Evolutionary conservation across 2,888 invertebrate species (phyloP).

Genomic region (Trimorus sp.): DNA sequence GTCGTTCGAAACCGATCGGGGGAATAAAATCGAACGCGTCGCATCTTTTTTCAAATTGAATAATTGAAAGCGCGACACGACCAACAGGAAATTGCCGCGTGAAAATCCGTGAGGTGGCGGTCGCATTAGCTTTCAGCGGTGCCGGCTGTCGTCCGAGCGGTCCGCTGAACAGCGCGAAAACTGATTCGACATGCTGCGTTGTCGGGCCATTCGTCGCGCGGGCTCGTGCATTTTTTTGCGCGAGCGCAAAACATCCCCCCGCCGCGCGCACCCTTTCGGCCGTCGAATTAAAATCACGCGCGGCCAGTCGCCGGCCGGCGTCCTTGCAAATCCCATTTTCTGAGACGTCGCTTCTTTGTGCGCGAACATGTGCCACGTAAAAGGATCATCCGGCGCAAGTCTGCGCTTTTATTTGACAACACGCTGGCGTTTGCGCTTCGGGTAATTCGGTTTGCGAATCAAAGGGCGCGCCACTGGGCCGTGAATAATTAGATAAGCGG

Average conservation of each 20-base stretch:
- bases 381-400: constrained; percentile 43
- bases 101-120: constrained; percentile 56
- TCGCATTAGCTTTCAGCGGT: constrained; percentile 66
- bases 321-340: constrained; percentile 54
- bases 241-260: constrained; percentile 51
- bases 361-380: constrained; percentile 47
- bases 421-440: constrained; percentile 29
- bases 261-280: constrained; percentile 12
- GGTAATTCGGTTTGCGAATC: constrained; percentile 49
- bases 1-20: constrained; percentile 39
- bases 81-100: constrained; percentile 23
- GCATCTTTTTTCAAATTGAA: constrained; percentile 61
- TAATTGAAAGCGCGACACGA: constrained; percentile 45
- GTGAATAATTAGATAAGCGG: constrained; percentile 58
- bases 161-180: constrained; percentile 69
- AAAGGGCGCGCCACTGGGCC: constrained; percentile 35
- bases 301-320: background rate
- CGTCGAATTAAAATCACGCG: constrained; percentile 43
- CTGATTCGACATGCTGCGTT: constrained; percentile 73
- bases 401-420: constrained; percentile 56
- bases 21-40: constrained; percentile 30
- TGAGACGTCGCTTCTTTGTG: constrained; percentile 54
- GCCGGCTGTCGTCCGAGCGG: constrained; percentile 52
- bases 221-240: constrained; percentile 70
- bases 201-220: constrained; percentile 71